These are phyloP conservation scores for Apocrypta bakeri DNA, from an alignment of 1,140 invertebrate species.

Conservation along the genomic window DNA sequence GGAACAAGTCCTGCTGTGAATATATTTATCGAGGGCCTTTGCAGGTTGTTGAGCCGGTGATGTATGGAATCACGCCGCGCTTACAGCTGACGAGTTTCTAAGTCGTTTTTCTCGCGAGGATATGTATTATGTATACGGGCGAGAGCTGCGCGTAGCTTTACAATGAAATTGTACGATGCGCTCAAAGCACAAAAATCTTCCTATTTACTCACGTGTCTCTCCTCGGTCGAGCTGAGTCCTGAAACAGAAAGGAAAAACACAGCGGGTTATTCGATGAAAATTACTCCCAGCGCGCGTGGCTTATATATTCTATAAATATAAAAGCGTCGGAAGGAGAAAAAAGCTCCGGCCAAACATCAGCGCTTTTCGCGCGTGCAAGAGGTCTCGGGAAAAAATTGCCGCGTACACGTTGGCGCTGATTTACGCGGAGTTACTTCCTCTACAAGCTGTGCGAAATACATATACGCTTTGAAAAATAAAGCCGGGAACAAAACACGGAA, in stretches of 20 bases:
- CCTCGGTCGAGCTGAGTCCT: constrained; percentile 81
- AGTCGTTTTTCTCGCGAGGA: no score
- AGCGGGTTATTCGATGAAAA: constrained; percentile 45
- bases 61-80: background rate
- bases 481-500: background rate
- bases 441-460: background rate
- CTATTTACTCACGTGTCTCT: constrained; percentile 79
- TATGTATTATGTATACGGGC: background rate
- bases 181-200: constrained; percentile 44
- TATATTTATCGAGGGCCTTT: background rate
- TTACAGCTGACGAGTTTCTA: no score
- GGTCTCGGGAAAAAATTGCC: constrained; percentile 39
- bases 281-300: constrained; percentile 31
- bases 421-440: constrained; percentile 3
- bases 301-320: background rate
- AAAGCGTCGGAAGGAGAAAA: background rate
- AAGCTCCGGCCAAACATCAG: background rate
- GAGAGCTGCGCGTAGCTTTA: background rate
- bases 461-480: background rate
- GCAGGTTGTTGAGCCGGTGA: background rate
- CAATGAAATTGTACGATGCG: background rate
- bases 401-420: constrained; percentile 44
- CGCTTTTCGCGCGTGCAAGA: constrained; percentile 32
- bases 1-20: background rate
- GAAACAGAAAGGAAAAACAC: constrained; percentile 70